Base-by-base conservation (phyloP, 2,888 invertebrate species). In the Ophion costatus region DNA sequence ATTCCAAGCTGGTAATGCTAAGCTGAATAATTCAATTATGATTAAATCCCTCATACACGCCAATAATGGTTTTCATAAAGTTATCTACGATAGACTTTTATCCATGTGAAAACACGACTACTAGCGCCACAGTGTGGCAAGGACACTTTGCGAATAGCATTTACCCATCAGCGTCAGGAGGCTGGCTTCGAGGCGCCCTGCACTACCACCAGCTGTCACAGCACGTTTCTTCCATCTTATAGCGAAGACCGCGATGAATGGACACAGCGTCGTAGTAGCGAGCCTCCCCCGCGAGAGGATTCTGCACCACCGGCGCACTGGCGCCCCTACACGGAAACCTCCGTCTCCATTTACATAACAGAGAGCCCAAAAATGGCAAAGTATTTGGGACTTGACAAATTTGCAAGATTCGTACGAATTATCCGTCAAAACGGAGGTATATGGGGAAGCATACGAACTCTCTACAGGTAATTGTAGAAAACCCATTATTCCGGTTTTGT, bases 351-450 rank as follows among this genome's bases (percentile, higher is more conserved):
- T 85, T 85, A 85, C 82, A 85, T 85, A 85, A 85, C 66, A 63
- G 61, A 85, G 67, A 88, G 93, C 38, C 91, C 91, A 88, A 94
- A 93, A 90, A 95, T 97, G 95, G 94, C 95, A 57, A 96, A 96
- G 91, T 95, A 94, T 91, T 92, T 97, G 74, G 97, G 96, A n/a
- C 92, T 98, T 6, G 96, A 97, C 92, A 97, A 97, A 93, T 38
- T 97, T 73, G 91, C 91, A 1, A 96, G 94, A 88, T 93, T 97
- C 0, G 95, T 96, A 73, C 95, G 94, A 86, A 96, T 97, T 42
- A 94, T 98, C 83, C 95, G 95, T 86, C 95, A 96, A 78, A 96
- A 96, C 93, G 98, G 98, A 66, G 98, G 98, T 0, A 92, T 97
- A 6, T 94, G 95, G 42, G 95, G 94, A 2, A 96, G 96, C 0